A percentile compares a stretch with the other conserved stretches of the same genome.
Conservation (phyloP, 2,113 vertebrate species). For the Datnioides undecimradiatus region DNA sequence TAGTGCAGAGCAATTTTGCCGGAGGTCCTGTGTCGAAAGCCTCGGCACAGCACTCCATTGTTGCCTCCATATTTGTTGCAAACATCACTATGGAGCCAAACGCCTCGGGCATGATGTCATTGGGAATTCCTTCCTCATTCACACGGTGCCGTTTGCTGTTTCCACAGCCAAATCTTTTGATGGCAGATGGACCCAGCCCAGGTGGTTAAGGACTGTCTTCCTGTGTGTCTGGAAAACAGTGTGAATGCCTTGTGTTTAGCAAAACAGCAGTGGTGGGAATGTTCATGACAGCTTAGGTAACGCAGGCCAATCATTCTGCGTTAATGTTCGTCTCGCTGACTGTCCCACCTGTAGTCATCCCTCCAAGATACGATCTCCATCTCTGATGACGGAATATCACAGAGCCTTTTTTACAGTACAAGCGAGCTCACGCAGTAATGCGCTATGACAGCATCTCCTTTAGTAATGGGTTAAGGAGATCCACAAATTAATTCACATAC, state of each 20-base stretch:
- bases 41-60: constrained; percentile 36
- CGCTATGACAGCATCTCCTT: constrained; percentile 37
- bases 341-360: neutral
- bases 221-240: constrained; percentile 61
- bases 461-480: constrained; percentile 42
- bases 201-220: constrained; percentile 68
- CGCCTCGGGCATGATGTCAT: constrained; percentile 62
- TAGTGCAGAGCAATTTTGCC: neutral
- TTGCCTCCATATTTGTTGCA: constrained; percentile 59
- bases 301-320: neutral
- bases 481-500: constrained; percentile 44
- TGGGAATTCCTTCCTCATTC: constrained; percentile 68
- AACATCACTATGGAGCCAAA: constrained; percentile 61
- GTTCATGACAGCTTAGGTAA: constrained; percentile 9
- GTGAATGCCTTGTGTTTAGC: constrained; percentile 33
- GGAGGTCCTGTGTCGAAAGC: constrained; percentile 1
- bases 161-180: constrained; percentile 56
- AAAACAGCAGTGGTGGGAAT: constrained; percentile 18
- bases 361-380: constrained; percentile 10
- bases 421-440: constrained; percentile 52
- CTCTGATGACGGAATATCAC: constrained; percentile 7
- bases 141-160: constrained; percentile 9
- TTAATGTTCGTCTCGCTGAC: constrained; percentile 19
- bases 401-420: neutral
- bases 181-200: constrained; percentile 65